Evolutionary conservation across 2,888 invertebrate species (phyloP).

Genomic region (Eudasyphora cyanicolor): DNA sequence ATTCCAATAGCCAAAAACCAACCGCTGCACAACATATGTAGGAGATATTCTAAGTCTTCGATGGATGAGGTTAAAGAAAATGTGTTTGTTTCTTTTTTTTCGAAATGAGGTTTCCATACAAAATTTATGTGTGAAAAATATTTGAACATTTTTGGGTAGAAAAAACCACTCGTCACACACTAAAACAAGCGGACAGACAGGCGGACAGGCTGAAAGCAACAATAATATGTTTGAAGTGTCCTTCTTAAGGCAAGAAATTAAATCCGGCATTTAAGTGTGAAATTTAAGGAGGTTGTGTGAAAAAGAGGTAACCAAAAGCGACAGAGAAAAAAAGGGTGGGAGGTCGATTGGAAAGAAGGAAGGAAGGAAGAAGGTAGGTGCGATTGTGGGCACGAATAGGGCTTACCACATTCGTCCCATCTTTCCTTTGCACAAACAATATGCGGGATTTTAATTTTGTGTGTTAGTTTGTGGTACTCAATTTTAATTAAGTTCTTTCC

Average conservation of each 20-base stretch:
- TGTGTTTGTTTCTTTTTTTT: neutral
- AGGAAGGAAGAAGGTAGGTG: slow-evolving; percentile 14
- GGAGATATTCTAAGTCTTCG: neutral
- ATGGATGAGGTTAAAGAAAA: neutral
- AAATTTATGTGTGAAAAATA: slow-evolving; percentile 59
- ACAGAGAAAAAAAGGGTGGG: too few relatives aligned
- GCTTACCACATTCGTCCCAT: neutral
- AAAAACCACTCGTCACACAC: slow-evolving; percentile 15
- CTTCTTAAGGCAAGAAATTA: neutral
- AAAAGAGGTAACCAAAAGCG: slow-evolving; percentile 33
- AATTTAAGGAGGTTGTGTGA: slow-evolving; percentile 44
- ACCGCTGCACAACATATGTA: slow-evolving; percentile 55
- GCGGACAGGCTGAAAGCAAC: neutral
- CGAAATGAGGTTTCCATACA: slow-evolving; percentile 41
- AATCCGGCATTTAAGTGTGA: slow-evolving; percentile 42
- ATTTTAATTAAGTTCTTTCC: slow-evolving; percentile 48
- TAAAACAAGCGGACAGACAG: neutral
- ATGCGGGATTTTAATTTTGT: slow-evolving; percentile 49
- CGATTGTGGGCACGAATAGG: neutral
- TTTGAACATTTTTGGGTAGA: slow-evolving; percentile 17
- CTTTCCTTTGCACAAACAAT: slow-evolving; percentile 35
- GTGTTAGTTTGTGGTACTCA: slow-evolving; percentile 2
- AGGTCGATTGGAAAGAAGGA: slow-evolving; percentile 35
- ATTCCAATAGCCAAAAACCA: slow-evolving; percentile 40
- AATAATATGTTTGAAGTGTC: neutral